A percentile compares a stretch with the other conserved stretches of the same genome.
phyloP scores from a whole-genome alignment of 2,888 invertebrate genomes.

The Loripinus fragilis region DNA sequence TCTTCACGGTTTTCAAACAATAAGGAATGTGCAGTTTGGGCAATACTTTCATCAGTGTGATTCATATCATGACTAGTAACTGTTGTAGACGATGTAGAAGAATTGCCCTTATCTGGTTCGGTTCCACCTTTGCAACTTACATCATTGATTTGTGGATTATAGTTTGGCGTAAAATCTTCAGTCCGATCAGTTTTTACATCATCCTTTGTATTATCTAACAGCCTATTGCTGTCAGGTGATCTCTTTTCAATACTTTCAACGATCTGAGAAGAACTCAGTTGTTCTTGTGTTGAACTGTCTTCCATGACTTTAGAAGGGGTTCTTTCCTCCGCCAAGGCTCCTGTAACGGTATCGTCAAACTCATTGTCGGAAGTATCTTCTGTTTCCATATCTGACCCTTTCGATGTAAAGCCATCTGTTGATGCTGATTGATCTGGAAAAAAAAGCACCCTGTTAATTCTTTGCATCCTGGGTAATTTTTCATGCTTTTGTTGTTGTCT shows the following conservation, averaged over 20 bases:
- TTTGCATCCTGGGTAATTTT: too few relatives aligned
- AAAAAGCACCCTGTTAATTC: too few relatives aligned
- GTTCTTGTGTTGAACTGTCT: not conserved
- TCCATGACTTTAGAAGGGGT: not conserved
- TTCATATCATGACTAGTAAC: too few relatives aligned
- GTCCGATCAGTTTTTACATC: not conserved
- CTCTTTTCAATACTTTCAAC: not conserved
- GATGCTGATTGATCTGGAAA: not conserved
- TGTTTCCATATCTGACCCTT: not conserved
- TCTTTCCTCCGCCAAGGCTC: not conserved
- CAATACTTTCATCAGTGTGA: too few relatives aligned
- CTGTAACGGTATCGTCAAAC: not conserved
- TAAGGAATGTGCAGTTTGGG: too few relatives aligned
- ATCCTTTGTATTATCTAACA: not conserved
- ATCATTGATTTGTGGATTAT: not conserved
- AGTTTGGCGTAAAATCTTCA: not conserved
- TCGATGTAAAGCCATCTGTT: conserved; percentile 3
- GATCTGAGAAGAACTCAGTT: not conserved
- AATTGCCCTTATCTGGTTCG: too few relatives aligned
- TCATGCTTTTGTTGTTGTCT: too few relatives aligned
- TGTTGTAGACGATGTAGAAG: too few relatives aligned
- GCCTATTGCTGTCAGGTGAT: not conserved
- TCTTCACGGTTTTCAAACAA: too few relatives aligned
- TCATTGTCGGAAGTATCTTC: not conserved
- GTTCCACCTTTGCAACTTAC: not conserved